phyloP scores from a whole-genome alignment of 2,888 invertebrate species.

The Standfussiana lucernea region DNA sequence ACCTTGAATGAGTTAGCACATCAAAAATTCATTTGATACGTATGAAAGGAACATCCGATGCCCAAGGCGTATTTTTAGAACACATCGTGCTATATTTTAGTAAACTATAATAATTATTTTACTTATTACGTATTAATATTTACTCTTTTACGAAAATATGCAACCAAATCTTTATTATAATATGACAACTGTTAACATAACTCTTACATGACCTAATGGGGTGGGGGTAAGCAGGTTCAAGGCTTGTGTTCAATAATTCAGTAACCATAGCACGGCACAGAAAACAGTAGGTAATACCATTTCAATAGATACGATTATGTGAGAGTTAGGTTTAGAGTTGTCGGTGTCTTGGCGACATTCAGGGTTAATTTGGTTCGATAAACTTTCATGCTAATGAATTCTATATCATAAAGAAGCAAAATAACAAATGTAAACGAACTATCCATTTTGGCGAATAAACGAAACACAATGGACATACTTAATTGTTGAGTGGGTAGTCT shows the following conservation, averaged over 20 bases:
- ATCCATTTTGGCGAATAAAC: background rate
- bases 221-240: background rate
- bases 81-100: constrained; percentile 48
- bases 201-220: constrained; percentile 12
- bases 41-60: constrained; percentile 73
- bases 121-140: constrained; percentile 48
- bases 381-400: constrained; percentile 1
- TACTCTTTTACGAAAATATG: constrained; percentile 57
- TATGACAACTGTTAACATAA: constrained; percentile 9
- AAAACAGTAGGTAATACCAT: constrained; percentile 15
- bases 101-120: constrained; percentile 41
- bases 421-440: background rate
- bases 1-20: constrained; percentile 69
- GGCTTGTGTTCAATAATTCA: constrained; percentile 4
- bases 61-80: constrained; percentile 67
- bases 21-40: constrained; percentile 70
- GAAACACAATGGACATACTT: constrained; percentile 3
- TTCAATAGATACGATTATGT: background rate
- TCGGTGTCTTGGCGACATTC: constrained; percentile 37
- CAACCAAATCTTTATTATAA: constrained; percentile 30
- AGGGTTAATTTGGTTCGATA: constrained; percentile 49
- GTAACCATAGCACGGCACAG: constrained; percentile 15
- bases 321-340: constrained; percentile 20
- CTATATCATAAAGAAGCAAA: constrained; percentile 9
- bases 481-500: constrained; percentile 21